These are phyloP conservation scores for Clarias fuscus DNA, from an alignment of 2,797 vertebrate genomes.

Conservation along the genomic window DNA sequence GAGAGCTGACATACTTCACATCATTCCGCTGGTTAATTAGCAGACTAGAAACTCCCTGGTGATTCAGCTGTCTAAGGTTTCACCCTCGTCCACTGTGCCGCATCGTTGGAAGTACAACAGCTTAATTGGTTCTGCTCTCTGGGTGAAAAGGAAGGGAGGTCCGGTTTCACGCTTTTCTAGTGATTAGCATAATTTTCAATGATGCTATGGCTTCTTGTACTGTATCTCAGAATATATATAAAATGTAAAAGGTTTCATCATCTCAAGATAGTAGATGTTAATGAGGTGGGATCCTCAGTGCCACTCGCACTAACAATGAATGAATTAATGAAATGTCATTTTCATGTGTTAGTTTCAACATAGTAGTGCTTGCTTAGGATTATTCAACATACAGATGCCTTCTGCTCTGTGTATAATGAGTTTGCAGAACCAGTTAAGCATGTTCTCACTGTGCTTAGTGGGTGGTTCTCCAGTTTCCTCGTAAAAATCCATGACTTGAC, in stretches of 20 bases:
- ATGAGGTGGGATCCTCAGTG: background rate
- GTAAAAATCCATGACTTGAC: too few species aligned
- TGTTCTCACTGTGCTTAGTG: too few species aligned
- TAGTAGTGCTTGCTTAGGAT: background rate
- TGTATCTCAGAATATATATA: too few species aligned
- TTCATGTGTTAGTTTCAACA: background rate
- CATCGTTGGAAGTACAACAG: background rate
- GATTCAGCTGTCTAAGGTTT: constrained; percentile 26
- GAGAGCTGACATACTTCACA: constrained; percentile 12
- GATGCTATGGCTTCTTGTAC: background rate
- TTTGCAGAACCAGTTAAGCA: too few species aligned
- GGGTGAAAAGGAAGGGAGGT: constrained; percentile 8
- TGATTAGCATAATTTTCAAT: background rate
- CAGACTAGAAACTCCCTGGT: background rate
- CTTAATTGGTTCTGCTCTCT: constrained; percentile 15
- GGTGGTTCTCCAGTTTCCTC: too few species aligned
- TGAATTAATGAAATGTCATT: background rate
- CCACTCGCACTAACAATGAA: background rate
- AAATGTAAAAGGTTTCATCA: background rate
- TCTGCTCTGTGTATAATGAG: too few species aligned
- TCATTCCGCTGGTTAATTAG: constrained; percentile 20
- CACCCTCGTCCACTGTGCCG: constrained; percentile 1
- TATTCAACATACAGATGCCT: background rate
- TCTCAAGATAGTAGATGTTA: background rate
- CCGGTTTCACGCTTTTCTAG: background rate